Percentiles rank a stretch among this genome's conserved stretches.
Evolutionary conservation across 2,797 vertebrate genomes (phyloP).

Genomic region (Hemitrygon akajei): DNA sequence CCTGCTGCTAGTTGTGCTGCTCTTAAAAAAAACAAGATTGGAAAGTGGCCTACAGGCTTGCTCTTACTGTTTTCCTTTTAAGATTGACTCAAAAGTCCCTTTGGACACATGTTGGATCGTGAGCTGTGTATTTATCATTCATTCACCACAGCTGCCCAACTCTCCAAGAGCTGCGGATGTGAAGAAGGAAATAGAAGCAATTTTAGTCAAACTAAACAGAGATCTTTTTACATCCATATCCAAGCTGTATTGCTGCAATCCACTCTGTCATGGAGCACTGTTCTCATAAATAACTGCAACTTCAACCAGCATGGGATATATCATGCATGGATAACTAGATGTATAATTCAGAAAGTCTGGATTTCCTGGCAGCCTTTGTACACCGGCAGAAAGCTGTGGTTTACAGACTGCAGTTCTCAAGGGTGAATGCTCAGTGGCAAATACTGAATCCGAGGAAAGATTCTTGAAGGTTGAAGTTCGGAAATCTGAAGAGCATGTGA

Average conservation of each 20-base stretch:
- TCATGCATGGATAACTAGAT: constrained; percentile 13
- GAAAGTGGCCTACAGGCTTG: not conserved
- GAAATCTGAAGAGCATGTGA: not conserved
- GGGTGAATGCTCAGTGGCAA: not conserved
- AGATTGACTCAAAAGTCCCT: no score
- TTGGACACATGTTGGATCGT: no score
- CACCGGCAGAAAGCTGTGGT: not conserved
- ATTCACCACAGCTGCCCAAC: not conserved
- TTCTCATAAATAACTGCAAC: constrained; percentile 29
- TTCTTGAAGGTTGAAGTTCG: no score
- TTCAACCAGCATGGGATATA: not conserved
- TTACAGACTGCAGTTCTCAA: not conserved
- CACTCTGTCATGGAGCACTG: not conserved
- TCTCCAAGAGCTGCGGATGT: not conserved
- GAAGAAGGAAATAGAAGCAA: no score
- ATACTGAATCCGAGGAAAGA: not conserved
- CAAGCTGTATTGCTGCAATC: not conserved
- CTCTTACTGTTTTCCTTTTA: not conserved
- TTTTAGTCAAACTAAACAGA: not conserved
- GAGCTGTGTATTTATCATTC: not conserved
- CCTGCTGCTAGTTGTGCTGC: not conserved
- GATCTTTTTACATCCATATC: not conserved
- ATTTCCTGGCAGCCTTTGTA: constrained; percentile 14
- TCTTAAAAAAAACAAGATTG: not conserved
- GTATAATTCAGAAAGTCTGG: constrained; percentile 19